These are phyloP conservation scores for Mactromeris polynyma DNA, from an alignment of 2,888 invertebrate genomes.

Conservation along the genomic window DNA sequence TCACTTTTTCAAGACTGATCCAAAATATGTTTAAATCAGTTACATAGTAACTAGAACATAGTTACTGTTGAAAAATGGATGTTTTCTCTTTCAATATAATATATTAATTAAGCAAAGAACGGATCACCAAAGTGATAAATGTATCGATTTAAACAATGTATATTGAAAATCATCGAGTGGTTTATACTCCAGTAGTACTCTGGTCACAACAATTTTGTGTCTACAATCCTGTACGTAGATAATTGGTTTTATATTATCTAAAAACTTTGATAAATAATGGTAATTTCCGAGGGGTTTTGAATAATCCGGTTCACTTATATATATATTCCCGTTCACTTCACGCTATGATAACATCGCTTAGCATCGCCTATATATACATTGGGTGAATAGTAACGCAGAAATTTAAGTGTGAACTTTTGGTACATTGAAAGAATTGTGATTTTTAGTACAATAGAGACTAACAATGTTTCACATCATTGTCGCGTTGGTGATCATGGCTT, in stretches of 20 bases:
- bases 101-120: background rate
- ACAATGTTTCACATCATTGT: background rate
- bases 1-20: background rate
- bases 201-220: background rate
- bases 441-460: background rate
- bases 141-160: constrained; percentile 7
- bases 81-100: background rate
- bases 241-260: constrained; percentile 28
- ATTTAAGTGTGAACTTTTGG: constrained; percentile 19
- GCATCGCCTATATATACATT: background rate
- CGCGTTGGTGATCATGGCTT: background rate
- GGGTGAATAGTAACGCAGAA: constrained; percentile 27
- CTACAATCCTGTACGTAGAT: background rate
- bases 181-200: background rate
- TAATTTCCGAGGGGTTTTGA: background rate
- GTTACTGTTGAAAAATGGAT: background rate
- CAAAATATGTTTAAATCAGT: background rate
- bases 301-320: constrained; percentile 11
- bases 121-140: background rate
- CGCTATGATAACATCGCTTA: constrained; percentile 16
- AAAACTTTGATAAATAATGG: constrained; percentile 35
- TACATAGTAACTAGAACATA: background rate
- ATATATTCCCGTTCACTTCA: constrained; percentile 31
- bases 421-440: background rate
- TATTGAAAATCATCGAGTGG: background rate